Evolutionary conservation across 2,797 vertebrate species (phyloP), one percentile per base, ranked within the genome.

Genomic region (Florisuga fusca): DNA sequence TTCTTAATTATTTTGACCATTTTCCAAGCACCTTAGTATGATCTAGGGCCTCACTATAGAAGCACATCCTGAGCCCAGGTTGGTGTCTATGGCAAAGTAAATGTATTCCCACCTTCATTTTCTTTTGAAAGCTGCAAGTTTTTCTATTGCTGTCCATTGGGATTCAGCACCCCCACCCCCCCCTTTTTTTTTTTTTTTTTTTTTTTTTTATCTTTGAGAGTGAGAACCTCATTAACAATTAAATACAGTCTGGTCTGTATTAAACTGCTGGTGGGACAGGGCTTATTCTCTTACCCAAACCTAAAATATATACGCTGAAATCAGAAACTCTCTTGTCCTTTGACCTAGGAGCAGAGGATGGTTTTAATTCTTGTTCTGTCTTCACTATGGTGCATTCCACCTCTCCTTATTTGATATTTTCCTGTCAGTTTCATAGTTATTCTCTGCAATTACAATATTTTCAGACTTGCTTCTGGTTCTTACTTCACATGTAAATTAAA

Each of bases 91-190:
- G 53, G 19, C 27, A 77, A 89, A 87, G 45, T 26, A 87, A 55
- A 73, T 23, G 20, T 41, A 81, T 69, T 92, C 46, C 33, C 54
- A 83, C 23, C 19, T 75, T 31, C 58, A 66, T 89, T 89, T 91
- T 77, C 53, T 79, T 92, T 81, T 48, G 62, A 57, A 27, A 84
- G 33, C n/a, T 75, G n/a, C n/a, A 53, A 20, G 43, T 93, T 94
- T 82, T 87, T 84, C n/a, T 89, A 5, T 73, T 74, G 33, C 22
- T 89, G 31, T 83, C 66, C 71, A 34, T 34, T 76, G 71, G 18
- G 26, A 92, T 89, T 89, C 36, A 10, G 6, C 38, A 38, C 13
- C 38, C 14, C 38, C 36, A 8, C 36, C 36, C 36, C 36, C 38
- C 13, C 38, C 13, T 38, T 38, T 38, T 38, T 38, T 38, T 38